These are phyloP conservation scores for Gibbula magus DNA, from an alignment of 2,888 invertebrate genomes.

Conservation along the genomic window DNA sequence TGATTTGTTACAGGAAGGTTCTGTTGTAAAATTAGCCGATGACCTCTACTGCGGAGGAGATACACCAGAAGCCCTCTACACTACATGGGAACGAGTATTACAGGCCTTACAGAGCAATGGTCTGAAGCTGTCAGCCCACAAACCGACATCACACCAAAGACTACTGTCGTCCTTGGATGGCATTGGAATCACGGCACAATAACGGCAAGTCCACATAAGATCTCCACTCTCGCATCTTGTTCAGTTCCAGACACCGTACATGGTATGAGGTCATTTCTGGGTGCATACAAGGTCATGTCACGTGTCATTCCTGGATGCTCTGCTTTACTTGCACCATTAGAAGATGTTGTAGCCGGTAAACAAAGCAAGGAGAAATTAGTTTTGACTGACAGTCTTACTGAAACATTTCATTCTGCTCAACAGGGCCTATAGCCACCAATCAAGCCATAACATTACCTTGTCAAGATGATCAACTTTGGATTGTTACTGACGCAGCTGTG, in stretches of 20 bases:
- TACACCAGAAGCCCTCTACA: no score
- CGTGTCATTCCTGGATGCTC: constrained; percentile 37
- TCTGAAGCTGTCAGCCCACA: constrained; percentile 40
- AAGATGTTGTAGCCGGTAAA: no score
- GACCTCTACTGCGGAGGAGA: constrained; percentile 50
- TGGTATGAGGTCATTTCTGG: constrained; percentile 44
- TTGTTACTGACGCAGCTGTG: no score
- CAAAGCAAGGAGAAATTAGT: constrained; percentile 34
- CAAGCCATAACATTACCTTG: no score
- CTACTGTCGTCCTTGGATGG: constrained; percentile 43
- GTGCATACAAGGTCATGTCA: constrained; percentile 43
- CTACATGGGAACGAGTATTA: no score
- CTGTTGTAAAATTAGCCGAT: constrained; percentile 48
- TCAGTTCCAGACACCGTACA: constrained; percentile 40
- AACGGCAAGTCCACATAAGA: constrained; percentile 40
- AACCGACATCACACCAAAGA: constrained; percentile 38
- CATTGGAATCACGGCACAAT: constrained; percentile 42
- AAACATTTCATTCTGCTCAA: constrained; percentile 17
- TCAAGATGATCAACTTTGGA: no score
- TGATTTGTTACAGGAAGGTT: constrained; percentile 42
- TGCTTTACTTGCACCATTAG: no score
- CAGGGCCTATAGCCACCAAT: not conserved
- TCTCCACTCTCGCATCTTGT: no score
- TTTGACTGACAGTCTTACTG: constrained; percentile 32
- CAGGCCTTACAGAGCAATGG: no score